A percentile compares a stretch with the other conserved stretches of the same genome.
Evolutionary conservation across 2,888 invertebrate species (phyloP).

Genomic region (Meloe dianella): DNA sequence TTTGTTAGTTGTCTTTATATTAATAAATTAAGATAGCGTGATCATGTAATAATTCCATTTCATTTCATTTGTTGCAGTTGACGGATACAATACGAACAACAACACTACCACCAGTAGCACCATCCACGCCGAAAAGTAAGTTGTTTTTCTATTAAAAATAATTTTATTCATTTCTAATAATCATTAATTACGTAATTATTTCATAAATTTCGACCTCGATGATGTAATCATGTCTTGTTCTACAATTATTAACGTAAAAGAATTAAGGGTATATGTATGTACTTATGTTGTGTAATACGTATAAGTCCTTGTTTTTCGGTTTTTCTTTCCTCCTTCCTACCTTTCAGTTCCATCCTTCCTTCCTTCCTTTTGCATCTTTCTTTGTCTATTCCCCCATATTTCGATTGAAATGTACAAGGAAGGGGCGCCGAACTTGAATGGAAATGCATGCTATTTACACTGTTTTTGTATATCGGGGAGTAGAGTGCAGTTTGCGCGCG

Average conservation of each 20-base stretch:
- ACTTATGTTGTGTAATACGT: no score
- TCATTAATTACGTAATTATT: background rate
- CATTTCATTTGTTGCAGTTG: conserved; percentile 54
- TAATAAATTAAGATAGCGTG: conserved; percentile 29
- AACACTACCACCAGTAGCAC: no score
- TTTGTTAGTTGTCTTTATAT: conserved; percentile 25
- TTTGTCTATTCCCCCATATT: conserved; percentile 34
- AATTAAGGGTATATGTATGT: background rate
- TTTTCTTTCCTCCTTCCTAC: conserved; percentile 10
- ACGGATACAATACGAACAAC: conserved; percentile 56
- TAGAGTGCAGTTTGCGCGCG: conserved; percentile 10
- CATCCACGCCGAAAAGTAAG: conserved; percentile 59
- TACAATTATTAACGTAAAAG: background rate
- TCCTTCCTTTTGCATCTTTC: conserved; percentile 40
- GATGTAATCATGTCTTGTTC: background rate
- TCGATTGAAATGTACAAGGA: conserved; percentile 20
- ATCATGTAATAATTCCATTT: conserved; percentile 22
- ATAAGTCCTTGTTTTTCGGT: background rate
- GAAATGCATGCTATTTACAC: conserved; percentile 18
- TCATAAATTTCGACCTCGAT: background rate
- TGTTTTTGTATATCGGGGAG: background rate
- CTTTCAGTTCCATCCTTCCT: conserved; percentile 36
- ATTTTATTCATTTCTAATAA: no score
- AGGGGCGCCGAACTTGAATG: conserved; percentile 8
- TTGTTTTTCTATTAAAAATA: conserved; percentile 34